Base-by-base conservation (phyloP, 2,888 invertebrate species). In the Patella ulyssiponensis region DNA sequence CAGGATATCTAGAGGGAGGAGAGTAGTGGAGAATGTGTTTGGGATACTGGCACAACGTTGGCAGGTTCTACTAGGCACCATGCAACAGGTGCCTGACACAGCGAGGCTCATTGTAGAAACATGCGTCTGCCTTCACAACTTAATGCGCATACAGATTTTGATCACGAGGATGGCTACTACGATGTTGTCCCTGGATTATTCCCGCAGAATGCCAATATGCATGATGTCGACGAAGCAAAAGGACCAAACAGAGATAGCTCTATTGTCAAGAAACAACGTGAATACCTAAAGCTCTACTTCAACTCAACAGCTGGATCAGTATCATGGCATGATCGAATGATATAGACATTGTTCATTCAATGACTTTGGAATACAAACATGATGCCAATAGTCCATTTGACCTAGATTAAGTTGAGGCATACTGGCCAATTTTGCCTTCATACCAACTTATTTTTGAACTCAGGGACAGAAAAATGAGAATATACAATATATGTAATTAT, bases 101-200 rank as follows among this genome's bases (percentile, higher is more conserved):
- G 74, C 71, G 9, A 20, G 70, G 70, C 44, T 51, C 70, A 76
- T 83, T 17, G 76, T 80, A 4, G 77, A 79, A 69, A 73, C 80
- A 3, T 77, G 78, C 73, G 76, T 82, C 23, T 77, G 77, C 33
- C 80, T 83, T 51, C 83, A 83, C 71, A 82, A 82, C 69, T 17
- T 83, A 27, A 80, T 83, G 80, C 52, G 79, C n/a, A 70, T 69
- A 27, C 73, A n/a, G 69, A 44, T 14, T 53, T 83, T 17, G 83
- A 83, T 76, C n/a, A 69, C 15, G 71, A n/a, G n/a, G n/a, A n/a
- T n/a, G n/a, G n/a, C n/a, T n/a, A n/a, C n/a, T n/a, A n/a, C n/a
- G n/a, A 84, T 20, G 53, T 84, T 27, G 71, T 82, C 54, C 82
- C 80, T 52, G 84, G 84, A 17, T 73, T 54, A 54, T 84, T 81